These are phyloP conservation scores for Dromius quadrimaculatus DNA, from an alignment of 2,888 invertebrate genomes.

Conservation along the genomic window DNA sequence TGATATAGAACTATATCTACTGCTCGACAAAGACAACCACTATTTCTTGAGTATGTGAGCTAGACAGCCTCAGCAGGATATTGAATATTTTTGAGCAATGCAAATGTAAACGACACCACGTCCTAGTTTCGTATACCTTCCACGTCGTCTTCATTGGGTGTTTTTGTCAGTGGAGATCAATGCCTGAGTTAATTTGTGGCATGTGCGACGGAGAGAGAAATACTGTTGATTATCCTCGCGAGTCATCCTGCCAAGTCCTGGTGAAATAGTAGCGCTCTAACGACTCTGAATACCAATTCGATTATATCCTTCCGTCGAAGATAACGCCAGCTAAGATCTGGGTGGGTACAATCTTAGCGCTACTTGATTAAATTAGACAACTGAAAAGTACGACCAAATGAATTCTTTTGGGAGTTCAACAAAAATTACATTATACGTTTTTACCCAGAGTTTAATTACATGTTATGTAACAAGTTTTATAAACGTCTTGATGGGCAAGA, in stretches of 20 bases:
- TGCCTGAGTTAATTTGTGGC: slow-evolving; percentile 46
- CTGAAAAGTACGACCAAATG: too few species aligned
- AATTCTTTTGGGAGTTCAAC: too few species aligned
- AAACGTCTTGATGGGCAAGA: too few species aligned
- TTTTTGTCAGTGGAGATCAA: slow-evolving; percentile 50
- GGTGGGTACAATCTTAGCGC: too few species aligned
- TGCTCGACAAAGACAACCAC: slow-evolving; percentile 20
- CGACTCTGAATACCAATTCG: slow-evolving; percentile 17
- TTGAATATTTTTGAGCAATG: slow-evolving; percentile 48
- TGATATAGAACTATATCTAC: slow-evolving; percentile 26
- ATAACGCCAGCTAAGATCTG: background rate
- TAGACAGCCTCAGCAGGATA: background rate
- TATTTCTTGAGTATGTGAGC: background rate
- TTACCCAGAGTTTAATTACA: too few species aligned
- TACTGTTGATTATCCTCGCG: slow-evolving; percentile 36
- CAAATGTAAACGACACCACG: slow-evolving; percentile 22
- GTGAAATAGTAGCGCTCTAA: slow-evolving; percentile 29
- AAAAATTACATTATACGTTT: too few species aligned
- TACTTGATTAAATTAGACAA: too few species aligned
- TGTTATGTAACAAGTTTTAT: too few species aligned
- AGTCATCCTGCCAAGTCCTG: slow-evolving; percentile 11
- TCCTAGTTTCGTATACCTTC: background rate
- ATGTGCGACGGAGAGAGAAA: background rate
- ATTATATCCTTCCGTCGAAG: slow-evolving; percentile 13
- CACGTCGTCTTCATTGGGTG: slow-evolving; percentile 30